phyloP scores from a whole-genome alignment of 92 coral and sea anemone genomes.

The Palythoa caribaeorum region DNA sequence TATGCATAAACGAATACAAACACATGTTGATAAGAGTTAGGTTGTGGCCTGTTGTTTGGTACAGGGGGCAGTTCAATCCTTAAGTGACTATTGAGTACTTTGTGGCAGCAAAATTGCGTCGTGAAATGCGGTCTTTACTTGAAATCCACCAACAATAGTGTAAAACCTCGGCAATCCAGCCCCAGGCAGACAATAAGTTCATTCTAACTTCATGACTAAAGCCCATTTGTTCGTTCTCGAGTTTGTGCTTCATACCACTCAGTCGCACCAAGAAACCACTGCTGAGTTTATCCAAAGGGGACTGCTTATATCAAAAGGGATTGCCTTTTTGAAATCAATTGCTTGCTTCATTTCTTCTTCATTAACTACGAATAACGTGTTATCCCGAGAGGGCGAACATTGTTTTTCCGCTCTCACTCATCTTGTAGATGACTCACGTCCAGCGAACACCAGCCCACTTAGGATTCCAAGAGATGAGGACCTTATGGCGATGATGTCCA shows the following conservation, averaged over 20 bases:
- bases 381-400: slow-evolving; percentile 49
- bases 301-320: neutral
- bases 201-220: neutral
- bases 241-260: neutral
- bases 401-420: slow-evolving; percentile 46
- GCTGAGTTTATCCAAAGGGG: neutral
- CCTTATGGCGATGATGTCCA: slow-evolving; percentile 26
- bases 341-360: neutral
- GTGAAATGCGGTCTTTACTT: too few relatives aligned
- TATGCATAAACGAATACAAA: too few relatives aligned
- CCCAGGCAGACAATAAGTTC: too few relatives aligned
- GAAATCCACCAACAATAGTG: too few relatives aligned
- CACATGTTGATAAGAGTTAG: too few relatives aligned
- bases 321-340: neutral
- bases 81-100: too few relatives aligned
- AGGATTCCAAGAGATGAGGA: neutral
- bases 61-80: too few relatives aligned
- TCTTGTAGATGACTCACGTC: slow-evolving; percentile 16
- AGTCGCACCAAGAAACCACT: neutral
- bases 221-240: neutral
- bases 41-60: too few relatives aligned
- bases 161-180: too few relatives aligned
- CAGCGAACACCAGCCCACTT: slow-evolving; percentile 6
- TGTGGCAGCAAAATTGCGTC: too few relatives aligned
- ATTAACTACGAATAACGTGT: slow-evolving; percentile 10